phyloP scores from a whole-genome alignment of 2,797 vertebrate species.

The Acanthis flammea region DNA sequence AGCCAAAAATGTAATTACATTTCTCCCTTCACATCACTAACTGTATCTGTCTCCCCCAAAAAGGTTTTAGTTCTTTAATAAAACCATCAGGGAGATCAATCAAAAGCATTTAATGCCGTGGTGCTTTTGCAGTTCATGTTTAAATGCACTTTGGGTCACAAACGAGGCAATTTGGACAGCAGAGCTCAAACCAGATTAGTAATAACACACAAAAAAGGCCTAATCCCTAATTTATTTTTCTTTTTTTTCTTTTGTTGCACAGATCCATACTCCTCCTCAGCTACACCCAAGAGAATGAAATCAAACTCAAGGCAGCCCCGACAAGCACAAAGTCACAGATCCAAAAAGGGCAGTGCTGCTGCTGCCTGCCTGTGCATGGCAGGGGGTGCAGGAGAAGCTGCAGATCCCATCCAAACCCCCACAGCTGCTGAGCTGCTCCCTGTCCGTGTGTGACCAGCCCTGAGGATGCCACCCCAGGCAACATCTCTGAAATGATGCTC shows the following conservation, averaged over 20 bases:
- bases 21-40: conserved; percentile 39
- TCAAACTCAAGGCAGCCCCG: neutral
- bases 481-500: neutral
- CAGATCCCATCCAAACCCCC: neutral
- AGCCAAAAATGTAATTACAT: conserved; percentile 66
- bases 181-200: conserved; percentile 44
- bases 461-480: neutral
- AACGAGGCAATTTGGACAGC: conserved; percentile 57
- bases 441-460: fast-evolving
- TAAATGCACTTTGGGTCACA: conserved; percentile 67
- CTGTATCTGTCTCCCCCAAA: conserved; percentile 46
- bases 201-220: conserved; percentile 10
- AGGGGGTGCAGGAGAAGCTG: neutral
- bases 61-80: conserved; percentile 66
- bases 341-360: neutral
- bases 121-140: conserved; percentile 64
- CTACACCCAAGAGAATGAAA: neutral
- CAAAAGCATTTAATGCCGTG: conserved; percentile 59
- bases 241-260: neutral
- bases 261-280: neutral
- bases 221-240: neutral
- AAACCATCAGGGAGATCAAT: conserved; percentile 68
- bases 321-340: neutral
- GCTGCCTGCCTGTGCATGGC: fast-evolving
- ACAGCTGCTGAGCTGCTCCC: neutral